Conservation (phyloP, 2,797 vertebrate genomes). For the Paramormyrops hopkinsi region DNA sequence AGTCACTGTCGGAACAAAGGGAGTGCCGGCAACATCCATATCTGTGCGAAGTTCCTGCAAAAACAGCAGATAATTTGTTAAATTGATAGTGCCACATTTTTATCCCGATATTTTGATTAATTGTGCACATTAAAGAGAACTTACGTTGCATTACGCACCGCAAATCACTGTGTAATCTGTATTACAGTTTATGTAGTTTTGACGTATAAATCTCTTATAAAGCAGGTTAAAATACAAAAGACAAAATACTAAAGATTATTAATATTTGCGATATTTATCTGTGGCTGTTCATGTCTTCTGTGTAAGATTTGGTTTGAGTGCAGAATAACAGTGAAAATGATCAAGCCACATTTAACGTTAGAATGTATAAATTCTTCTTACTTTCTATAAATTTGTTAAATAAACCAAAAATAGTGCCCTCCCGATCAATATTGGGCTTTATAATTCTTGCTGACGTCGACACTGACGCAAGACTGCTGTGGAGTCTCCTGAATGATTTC, state of each 20-base stretch:
- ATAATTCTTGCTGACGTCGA: conserved; percentile 94
- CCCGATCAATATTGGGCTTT: conserved; percentile 80
- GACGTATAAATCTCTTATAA: background rate
- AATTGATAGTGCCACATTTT: conserved; percentile 8
- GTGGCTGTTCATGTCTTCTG: background rate
- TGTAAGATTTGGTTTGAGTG: background rate
- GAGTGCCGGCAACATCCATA: conserved; percentile 59
- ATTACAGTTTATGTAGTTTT: background rate
- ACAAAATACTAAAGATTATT: background rate
- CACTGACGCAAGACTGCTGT: conserved; percentile 89
- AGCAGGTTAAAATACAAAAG: background rate
- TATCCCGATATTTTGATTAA: background rate
- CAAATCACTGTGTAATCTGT: background rate
- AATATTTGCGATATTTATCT: background rate
- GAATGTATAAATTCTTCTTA: background rate
- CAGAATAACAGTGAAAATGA: background rate
- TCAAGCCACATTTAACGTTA: background rate
- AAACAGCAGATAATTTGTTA: background rate
- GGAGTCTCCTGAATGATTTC: conserved; percentile 99
- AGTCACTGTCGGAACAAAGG: conserved; percentile 87
- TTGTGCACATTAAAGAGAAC: background rate
- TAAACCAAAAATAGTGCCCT: conserved; percentile 62
- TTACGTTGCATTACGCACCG: background rate
- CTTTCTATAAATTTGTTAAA: conserved; percentile 51
- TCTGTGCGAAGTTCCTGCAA: conserved; percentile 74